These are phyloP conservation scores for Acrossocheilus wenchowensis DNA, from an alignment of 2,797 vertebrate species.

Conservation along the genomic window DNA sequence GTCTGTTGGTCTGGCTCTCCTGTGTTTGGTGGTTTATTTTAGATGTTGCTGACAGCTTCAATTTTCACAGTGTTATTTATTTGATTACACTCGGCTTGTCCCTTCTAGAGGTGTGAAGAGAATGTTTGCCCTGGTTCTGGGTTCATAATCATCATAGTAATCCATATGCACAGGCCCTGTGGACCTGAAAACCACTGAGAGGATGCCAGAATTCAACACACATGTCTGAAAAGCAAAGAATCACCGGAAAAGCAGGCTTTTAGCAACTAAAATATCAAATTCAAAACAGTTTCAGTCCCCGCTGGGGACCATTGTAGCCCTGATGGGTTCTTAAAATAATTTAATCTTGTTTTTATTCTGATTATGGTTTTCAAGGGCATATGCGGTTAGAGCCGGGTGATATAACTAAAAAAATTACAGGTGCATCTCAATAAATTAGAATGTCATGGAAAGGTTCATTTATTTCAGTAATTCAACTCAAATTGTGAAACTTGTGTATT, in stretches of 20 bases:
- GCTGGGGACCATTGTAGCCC: background rate
- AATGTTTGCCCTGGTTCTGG: slow-evolving; percentile 24
- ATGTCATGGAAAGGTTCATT: too few relatives aligned
- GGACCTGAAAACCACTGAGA: slow-evolving; percentile 14
- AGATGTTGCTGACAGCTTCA: slow-evolving; percentile 7
- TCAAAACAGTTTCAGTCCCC: background rate
- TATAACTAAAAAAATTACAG: background rate
- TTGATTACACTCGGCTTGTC: slow-evolving; percentile 20
- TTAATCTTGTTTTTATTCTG: slow-evolving; percentile 19
- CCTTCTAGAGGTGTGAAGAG: background rate
- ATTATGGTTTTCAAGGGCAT: background rate
- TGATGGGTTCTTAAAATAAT: background rate
- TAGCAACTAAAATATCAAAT: slow-evolving; percentile 13
- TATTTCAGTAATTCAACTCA: too few relatives aligned
- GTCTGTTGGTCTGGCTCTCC: background rate
- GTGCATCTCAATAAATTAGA: too few relatives aligned
- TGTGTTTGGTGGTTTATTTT: slow-evolving; percentile 21
- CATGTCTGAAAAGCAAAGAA: slow-evolving; percentile 9
- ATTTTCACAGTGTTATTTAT: slow-evolving; percentile 6
- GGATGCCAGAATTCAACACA: background rate
- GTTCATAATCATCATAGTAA: slow-evolving; percentile 37
- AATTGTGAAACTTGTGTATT: too few relatives aligned
- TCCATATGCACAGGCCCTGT: slow-evolving; percentile 4
- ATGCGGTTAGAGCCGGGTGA: background rate
- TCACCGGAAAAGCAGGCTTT: background rate